These are phyloP conservation scores for Drymodes brunneopygia DNA, from an alignment of 2,113 vertebrate genomes.

Conservation along the genomic window DNA sequence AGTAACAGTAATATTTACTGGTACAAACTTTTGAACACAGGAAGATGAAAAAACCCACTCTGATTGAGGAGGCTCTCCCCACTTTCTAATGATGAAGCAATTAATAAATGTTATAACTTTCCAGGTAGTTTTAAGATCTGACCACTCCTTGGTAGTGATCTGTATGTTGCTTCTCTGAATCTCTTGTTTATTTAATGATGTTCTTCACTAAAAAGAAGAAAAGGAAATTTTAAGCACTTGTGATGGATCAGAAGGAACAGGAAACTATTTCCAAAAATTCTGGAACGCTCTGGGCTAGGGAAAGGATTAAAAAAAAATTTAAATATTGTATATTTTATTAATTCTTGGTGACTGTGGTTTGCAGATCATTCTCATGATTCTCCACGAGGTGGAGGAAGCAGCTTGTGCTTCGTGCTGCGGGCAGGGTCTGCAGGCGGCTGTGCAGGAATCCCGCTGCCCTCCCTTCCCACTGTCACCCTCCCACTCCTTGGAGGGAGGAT, in stretches of 20 bases:
- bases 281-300: neutral
- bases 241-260: rapidly evolving
- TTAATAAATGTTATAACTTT: neutral
- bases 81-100: neutral
- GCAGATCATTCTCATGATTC: neutral
- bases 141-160: neutral
- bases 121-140: neutral
- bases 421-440: neutral
- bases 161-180: neutral
- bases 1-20: neutral
- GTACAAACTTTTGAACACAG: neutral
- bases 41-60: neutral
- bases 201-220: neutral
- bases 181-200: neutral
- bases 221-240: neutral
- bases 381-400: constrained; percentile 56
- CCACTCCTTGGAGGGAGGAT: rapidly evolving
- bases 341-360: rapidly evolving
- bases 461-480: rapidly evolving
- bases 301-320: neutral
- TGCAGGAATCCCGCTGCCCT: neutral
- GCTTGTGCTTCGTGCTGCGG: neutral
- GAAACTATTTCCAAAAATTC: neutral
- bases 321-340: neutral
- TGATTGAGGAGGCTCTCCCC: neutral